Conservation (phyloP, 1,140 invertebrate species). For the Lepidurus couesii region DNA sequence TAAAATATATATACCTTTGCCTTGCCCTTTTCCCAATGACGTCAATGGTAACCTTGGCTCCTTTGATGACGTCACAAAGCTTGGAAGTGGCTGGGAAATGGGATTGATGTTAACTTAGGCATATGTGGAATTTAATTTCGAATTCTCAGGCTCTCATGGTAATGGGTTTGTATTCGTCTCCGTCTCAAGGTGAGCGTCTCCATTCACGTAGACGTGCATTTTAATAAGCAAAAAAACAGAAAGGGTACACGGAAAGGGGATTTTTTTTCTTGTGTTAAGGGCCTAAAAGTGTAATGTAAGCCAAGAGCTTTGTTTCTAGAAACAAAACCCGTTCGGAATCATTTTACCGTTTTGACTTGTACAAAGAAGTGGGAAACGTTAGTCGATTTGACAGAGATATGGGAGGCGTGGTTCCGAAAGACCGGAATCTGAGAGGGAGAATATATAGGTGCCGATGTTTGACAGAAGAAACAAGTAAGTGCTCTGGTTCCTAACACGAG, state of each 20-base stretch:
- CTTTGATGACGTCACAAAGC: not conserved
- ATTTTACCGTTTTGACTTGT: not conserved
- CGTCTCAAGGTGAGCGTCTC: too few species aligned
- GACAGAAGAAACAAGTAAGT: too few species aligned
- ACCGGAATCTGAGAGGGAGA: not conserved
- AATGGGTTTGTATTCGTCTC: too few species aligned
- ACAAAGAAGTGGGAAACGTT: not conserved
- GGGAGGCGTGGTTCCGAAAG: not conserved
- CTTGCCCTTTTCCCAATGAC: not conserved
- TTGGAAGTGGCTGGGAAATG: not conserved
- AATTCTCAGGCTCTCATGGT: too few species aligned
- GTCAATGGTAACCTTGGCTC: constrained; percentile 14
- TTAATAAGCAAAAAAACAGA: too few species aligned
- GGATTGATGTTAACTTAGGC: not conserved
- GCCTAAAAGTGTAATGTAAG: not conserved
- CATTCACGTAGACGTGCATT: too few species aligned
- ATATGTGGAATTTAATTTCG: too few species aligned
- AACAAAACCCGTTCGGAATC: not conserved
- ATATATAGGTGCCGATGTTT: not conserved
- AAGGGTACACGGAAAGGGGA: too few species aligned
- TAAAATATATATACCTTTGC: not conserved
- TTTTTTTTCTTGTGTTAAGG: too few species aligned
- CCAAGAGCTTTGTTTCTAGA: not conserved
- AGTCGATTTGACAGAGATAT: not conserved
- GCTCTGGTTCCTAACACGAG: too few species aligned